A percentile compares a stretch with the other conserved stretches of the same genome.
Evolutionary conservation across 2,797 vertebrate genomes (phyloP).

Genomic region (Phrynocephalus guinanensis): DNA sequence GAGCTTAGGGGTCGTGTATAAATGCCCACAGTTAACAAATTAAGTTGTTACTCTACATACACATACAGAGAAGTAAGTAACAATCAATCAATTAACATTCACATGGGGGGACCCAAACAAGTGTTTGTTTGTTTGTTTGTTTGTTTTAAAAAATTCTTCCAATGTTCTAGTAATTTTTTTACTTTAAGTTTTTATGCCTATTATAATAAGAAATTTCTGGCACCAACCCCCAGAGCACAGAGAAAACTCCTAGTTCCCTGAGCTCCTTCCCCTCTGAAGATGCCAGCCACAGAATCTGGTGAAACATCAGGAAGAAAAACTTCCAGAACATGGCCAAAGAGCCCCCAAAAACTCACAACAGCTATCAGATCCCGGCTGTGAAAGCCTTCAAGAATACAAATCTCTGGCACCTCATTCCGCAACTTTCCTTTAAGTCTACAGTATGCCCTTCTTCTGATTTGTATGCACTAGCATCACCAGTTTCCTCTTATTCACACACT

Average conservation of each 20-base stretch:
- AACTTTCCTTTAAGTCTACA: slow-evolving; percentile 38
- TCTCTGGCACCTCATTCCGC: slow-evolving; percentile 30
- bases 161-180: slow-evolving; percentile 28
- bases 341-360: too few species aligned
- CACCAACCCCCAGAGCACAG: neutral
- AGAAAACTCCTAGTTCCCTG: too few species aligned
- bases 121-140: neutral
- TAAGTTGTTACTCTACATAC: neutral
- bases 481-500: slow-evolving; percentile 2
- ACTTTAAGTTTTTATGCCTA: neutral
- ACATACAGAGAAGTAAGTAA: neutral
- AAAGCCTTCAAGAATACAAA: too few species aligned
- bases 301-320: too few species aligned
- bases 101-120: too few species aligned
- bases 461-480: slow-evolving; percentile 27
- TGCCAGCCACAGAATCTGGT: too few species aligned
- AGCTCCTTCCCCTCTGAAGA: too few species aligned
- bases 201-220: slow-evolving; percentile 32
- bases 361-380: too few species aligned
- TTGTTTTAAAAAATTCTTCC: neutral
- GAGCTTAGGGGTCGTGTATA: too few species aligned
- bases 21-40: neutral
- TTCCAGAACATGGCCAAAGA: too few species aligned
- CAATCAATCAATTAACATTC: neutral
- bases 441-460: neutral